These are phyloP conservation scores for Raja brachyura DNA, from an alignment of 2,113 vertebrate species.

Conservation along the genomic window DNA sequence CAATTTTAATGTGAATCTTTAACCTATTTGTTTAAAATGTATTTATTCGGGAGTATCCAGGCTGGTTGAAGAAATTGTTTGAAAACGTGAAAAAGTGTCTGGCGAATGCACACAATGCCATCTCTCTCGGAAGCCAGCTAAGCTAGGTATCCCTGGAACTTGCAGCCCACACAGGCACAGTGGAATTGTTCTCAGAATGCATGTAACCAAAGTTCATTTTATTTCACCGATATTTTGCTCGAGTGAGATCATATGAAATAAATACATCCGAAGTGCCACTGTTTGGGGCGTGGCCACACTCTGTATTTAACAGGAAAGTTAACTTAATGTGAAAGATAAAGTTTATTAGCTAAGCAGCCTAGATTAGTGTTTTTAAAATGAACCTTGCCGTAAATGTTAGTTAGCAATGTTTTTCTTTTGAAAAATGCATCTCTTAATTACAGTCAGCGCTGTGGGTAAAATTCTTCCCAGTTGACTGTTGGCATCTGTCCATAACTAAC, in stretches of 20 bases:
- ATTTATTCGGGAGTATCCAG: background rate
- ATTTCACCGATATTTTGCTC: background rate
- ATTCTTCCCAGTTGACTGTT: conserved; percentile 27
- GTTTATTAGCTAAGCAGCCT: background rate
- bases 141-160: background rate
- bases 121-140: background rate
- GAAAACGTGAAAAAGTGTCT: too few relatives aligned
- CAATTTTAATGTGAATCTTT: background rate
- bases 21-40: background rate
- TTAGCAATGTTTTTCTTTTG: conserved; percentile 18
- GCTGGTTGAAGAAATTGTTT: background rate
- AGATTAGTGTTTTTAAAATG: background rate
- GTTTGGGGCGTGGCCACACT: background rate
- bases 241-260: background rate
- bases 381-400: background rate
- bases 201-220: background rate
- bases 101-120: background rate
- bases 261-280: background rate
- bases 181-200: background rate
- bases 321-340: background rate
- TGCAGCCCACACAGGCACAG: background rate
- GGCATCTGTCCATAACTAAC: conserved; percentile 21
- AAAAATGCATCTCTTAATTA: conserved; percentile 33
- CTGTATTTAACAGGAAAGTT: background rate
- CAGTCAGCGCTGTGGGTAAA: conserved; percentile 8